Percentiles rank a stretch among this genome's conserved stretches.
Evolutionary conservation across 2,797 vertebrate genomes (phyloP).

Genomic region (Natrix natrix): DNA sequence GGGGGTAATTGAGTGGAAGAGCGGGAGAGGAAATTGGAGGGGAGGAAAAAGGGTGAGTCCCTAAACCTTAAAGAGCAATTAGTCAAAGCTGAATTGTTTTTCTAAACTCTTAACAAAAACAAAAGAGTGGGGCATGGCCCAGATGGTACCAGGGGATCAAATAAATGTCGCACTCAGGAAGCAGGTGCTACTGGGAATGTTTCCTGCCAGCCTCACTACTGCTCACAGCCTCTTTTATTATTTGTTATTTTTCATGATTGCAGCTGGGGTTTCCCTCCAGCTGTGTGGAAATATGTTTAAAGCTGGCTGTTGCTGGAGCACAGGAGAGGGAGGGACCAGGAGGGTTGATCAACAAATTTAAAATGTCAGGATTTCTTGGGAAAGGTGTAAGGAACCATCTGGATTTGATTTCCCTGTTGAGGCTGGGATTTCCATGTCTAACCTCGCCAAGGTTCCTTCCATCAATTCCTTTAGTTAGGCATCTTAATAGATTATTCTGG

Average conservation of each 20-base stretch:
- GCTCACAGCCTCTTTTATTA: slow-evolving; percentile 65
- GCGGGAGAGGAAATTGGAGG: slow-evolving; percentile 49
- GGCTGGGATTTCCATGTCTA: slow-evolving; percentile 24
- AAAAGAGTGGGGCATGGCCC: slow-evolving; percentile 72
- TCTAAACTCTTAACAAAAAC: slow-evolving; percentile 73
- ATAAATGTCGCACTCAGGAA: slow-evolving; percentile 76
- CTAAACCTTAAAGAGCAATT: slow-evolving; percentile 67
- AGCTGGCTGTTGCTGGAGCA: slow-evolving; percentile 30
- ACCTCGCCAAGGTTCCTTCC: slow-evolving; percentile 1
- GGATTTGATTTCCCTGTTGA: slow-evolving; percentile 17
- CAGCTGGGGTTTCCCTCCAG: slow-evolving; percentile 74
- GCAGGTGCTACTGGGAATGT: slow-evolving; percentile 81
- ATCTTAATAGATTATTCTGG: not conserved
- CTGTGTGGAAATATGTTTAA: slow-evolving; percentile 67
- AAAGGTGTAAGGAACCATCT: slow-evolving; percentile 12
- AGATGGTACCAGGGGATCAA: slow-evolving; percentile 76
- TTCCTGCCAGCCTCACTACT: slow-evolving; percentile 72
- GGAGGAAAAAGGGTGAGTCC: slow-evolving; percentile 59
- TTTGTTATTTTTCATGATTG: slow-evolving; percentile 69
- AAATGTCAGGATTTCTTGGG: not conserved
- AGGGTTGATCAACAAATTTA: slow-evolving; percentile 22
- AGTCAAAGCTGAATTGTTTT: slow-evolving; percentile 70
- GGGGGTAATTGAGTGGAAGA: slow-evolving; percentile 25
- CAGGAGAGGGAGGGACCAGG: slow-evolving; percentile 29
- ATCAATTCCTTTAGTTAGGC: not conserved